phyloP scores from a whole-genome alignment of 2,113 vertebrate species.

The Neolamprologus brichardi region DNA sequence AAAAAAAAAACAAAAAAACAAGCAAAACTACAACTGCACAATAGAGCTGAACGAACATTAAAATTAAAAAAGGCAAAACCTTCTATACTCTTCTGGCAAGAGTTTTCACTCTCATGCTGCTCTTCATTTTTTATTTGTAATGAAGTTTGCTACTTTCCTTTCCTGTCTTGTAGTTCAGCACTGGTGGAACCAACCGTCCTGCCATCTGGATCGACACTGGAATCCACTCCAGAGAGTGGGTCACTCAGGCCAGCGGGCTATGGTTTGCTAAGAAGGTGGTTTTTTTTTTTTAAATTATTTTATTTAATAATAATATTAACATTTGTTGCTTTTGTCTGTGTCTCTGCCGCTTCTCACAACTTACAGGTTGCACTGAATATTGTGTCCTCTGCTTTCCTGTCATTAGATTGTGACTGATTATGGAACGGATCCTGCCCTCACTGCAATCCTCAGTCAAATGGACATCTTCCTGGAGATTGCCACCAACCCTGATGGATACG shows the following conservation, averaged over 20 bases:
- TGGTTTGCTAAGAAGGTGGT: slow-evolving; percentile 87
- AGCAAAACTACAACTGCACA: not conserved
- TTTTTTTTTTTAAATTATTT: accelerated
- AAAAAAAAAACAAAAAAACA: not conserved
- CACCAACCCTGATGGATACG: slow-evolving; percentile 86
- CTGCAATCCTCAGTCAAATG: slow-evolving; percentile 73
- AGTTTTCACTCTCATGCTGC: not conserved
- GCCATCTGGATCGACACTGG: slow-evolving; percentile 88
- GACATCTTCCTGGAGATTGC: slow-evolving; percentile 87
- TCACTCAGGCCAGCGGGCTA: slow-evolving; percentile 83
- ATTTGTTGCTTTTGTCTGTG: not conserved
- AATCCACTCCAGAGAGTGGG: slow-evolving; percentile 90
- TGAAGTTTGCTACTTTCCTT: not conserved
- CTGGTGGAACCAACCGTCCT: slow-evolving; percentile 69
- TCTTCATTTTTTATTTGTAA: not conserved
- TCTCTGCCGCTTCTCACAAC: not conserved
- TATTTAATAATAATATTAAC: not conserved
- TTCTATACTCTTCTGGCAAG: not conserved
- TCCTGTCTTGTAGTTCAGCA: slow-evolving; percentile 80
- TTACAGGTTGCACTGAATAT: not conserved
- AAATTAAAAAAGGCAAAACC: not conserved
- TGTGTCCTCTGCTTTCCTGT: not conserved
- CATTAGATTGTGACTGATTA: slow-evolving; percentile 75
- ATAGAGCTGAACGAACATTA: not conserved
- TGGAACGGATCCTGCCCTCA: slow-evolving; percentile 66